Conservation (phyloP, 2,888 invertebrate species). For the Coelinius sp. region DNA sequence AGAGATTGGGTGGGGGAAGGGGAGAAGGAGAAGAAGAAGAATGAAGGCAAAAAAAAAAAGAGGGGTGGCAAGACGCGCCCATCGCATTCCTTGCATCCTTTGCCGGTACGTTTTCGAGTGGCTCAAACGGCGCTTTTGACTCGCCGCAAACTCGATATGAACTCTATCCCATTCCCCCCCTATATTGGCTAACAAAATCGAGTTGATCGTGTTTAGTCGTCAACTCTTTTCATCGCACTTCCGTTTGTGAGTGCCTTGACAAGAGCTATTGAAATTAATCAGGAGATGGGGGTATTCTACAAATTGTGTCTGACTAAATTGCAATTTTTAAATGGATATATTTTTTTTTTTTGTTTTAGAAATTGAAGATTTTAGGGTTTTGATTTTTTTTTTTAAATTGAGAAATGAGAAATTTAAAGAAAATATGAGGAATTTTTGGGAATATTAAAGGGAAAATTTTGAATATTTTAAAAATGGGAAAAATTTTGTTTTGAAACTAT, state of each 20-base stretch:
- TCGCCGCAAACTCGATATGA: slow-evolving; percentile 30
- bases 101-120: slow-evolving; percentile 45
- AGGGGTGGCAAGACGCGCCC: slow-evolving; percentile 58
- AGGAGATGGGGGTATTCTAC: not conserved
- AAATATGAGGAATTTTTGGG: no score
- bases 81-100: slow-evolving; percentile 67
- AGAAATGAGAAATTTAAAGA: no score
- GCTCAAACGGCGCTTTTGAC: slow-evolving; percentile 60
- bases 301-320: not conserved
- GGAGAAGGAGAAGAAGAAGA: not conserved
- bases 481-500: no score
- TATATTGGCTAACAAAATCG: slow-evolving; percentile 4
- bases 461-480: not conserved
- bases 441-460: not conserved
- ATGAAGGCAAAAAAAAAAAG: slow-evolving; percentile 15
- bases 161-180: slow-evolving; percentile 11
- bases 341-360: no score
- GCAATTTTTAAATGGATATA: no score
- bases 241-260: slow-evolving; percentile 13
- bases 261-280: slow-evolving; percentile 11
- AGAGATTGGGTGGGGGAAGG: not conserved
- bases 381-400: no score
- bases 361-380: no score
- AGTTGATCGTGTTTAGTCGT: slow-evolving; percentile 13
- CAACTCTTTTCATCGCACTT: slow-evolving; percentile 31